Evolutionary conservation across 2,797 vertebrate genomes (phyloP), one percentile per base, ranked within the genome.

Genomic region (Darevskia nairensis): DNA sequence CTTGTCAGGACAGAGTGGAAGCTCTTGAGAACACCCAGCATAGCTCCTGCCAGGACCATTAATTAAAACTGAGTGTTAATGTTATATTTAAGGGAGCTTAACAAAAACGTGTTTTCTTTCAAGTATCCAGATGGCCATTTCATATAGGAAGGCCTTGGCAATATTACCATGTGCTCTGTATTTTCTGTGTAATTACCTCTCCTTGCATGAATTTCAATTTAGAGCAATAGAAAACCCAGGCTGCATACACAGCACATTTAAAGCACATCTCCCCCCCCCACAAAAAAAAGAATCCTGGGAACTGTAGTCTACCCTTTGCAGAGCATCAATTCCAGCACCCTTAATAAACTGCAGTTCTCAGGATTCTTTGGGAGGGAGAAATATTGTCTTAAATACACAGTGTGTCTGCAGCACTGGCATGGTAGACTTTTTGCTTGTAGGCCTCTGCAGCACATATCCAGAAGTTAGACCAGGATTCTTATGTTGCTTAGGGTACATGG

Each of bases 1-100:
- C 92, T 92, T 77, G 93, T 50, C 27, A 46, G 74, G 64, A 82
- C n/a, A 71, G 82, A 86, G 69, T 66, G 89, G 89, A 87, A 50
- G 64, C 86, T 64, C 71, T 93, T 92, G 84, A 82, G 90, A 86
- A 82, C 80, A 86, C 85, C 89, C 88, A 0, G 64, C 91, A 89
- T 81, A 89, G 39, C 83, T 29, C 39, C 35, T 94, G 90, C 82
- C 90, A 93, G 82, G 75, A 92, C 32, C 6, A 76, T 59, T 21
- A n/a, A 76, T 71, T 64, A 79, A 27, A 79, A 50, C 25, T 74
- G 77, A 93, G 74, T 6, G 19, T 23, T 39, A 80, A 25, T 82
- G 92, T 41, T 15, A 80, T 61, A 13, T 93, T 88, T 89, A 46
- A 79, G 66, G 50, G 29, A 74, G 27, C 8, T 44, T 81, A 66